A percentile compares a stretch with the other conserved stretches of the same genome.
Conservation (phyloP, 2,797 vertebrate species). For the Dermochelys coriacea region DNA sequence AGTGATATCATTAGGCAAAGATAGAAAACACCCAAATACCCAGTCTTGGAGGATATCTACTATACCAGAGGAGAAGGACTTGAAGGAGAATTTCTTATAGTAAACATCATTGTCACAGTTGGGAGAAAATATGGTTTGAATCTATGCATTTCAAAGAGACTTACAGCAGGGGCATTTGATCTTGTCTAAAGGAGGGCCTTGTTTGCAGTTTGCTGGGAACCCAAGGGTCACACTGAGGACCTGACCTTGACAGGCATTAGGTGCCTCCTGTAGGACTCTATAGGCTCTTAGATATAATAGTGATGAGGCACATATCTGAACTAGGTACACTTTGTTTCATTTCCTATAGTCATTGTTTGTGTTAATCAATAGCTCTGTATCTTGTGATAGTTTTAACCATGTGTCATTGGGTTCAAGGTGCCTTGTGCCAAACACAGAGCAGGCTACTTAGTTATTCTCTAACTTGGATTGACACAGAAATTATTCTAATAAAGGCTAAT, state of each 20-base stretch:
- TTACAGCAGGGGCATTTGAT: neutral
- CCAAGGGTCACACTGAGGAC: neutral
- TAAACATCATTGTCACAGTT: neutral
- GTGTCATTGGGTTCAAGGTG: neutral
- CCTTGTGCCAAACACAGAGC: neutral
- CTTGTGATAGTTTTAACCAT: neutral
- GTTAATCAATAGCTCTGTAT: neutral
- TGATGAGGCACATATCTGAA: neutral
- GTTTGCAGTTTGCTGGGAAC: neutral
- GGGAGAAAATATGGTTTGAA: neutral
- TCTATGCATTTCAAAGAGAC: fast-evolving
- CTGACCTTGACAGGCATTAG: neutral
- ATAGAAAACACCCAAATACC: neutral
- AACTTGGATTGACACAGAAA: neutral
- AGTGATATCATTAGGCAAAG: neutral
- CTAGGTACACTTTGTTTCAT: neutral
- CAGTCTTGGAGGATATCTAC: fast-evolving
- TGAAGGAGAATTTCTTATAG: neutral
- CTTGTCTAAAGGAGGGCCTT: neutral
- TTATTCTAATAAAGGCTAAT: neutral
- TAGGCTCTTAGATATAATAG: neutral
- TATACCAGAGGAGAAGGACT: neutral
- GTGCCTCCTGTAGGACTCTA: neutral
- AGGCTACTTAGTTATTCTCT: neutral
- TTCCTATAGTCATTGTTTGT: neutral